A percentile compares a stretch with the other conserved stretches of the same genome.
Conservation (phyloP, 2,888 invertebrate species). For the Choristoneura rosaceana region DNA sequence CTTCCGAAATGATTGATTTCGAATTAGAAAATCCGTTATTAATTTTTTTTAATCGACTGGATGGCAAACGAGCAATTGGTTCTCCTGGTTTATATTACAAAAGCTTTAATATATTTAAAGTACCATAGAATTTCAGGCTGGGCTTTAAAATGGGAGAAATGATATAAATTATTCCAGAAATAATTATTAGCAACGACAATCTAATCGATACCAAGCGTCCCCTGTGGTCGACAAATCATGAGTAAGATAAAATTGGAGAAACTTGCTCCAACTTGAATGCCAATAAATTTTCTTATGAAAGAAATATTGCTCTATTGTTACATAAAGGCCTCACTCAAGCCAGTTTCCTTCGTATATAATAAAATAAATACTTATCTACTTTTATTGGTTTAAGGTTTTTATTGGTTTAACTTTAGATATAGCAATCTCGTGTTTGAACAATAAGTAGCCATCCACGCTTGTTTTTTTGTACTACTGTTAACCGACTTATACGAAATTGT, state of each 20-base stretch:
- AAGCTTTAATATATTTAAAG: no score
- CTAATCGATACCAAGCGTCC: background rate
- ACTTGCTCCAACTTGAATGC: constrained; percentile 2
- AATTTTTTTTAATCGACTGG: background rate
- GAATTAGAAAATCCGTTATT: background rate
- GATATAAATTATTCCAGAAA: background rate
- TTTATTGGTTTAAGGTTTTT: background rate
- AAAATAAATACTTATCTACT: background rate
- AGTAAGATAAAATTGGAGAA: constrained; percentile 5
- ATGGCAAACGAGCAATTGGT: no score
- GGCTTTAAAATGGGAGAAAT: background rate
- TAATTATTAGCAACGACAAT: background rate
- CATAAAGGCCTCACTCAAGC: background rate
- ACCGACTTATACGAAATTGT: no score
- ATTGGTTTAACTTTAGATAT: no score
- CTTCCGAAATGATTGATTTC: background rate
- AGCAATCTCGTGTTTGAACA: no score
- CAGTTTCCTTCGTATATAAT: background rate
- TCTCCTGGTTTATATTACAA: no score
- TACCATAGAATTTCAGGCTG: background rate
- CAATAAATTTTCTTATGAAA: constrained; percentile 4
- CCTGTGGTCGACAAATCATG: background rate
- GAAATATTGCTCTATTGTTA: constrained; percentile 1
- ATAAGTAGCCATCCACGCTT: no score
- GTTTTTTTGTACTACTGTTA: no score